These are phyloP conservation scores for Coranthus polyacanthus DNA, from an alignment of 2,797 vertebrate species.

Conservation along the genomic window DNA sequence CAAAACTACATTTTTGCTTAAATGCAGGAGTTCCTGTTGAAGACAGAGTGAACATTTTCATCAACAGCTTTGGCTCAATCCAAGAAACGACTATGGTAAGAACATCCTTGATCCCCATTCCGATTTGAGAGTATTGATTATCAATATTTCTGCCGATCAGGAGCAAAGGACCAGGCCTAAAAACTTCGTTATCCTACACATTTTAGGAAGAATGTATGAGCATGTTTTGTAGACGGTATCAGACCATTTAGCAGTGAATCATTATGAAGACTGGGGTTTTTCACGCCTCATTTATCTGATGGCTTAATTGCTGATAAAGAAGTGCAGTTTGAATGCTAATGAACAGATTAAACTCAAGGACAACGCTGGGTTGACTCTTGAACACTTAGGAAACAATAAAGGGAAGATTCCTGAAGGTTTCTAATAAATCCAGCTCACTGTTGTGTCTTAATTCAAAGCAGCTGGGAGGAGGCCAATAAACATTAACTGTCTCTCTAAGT, in stretches of 20 bases:
- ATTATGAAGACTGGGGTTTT: slow-evolving; percentile 50
- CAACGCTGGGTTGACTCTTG: slow-evolving; percentile 27
- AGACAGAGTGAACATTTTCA: slow-evolving; percentile 98
- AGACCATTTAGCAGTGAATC: slow-evolving; percentile 61
- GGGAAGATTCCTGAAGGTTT: slow-evolving; percentile 22
- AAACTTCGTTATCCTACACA: slow-evolving; percentile 15
- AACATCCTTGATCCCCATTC: slow-evolving; percentile 16
- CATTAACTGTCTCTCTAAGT: slow-evolving; percentile 8
- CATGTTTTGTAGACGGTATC: slow-evolving; percentile 33
- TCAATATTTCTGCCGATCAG: slow-evolving; percentile 50
- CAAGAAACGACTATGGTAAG: slow-evolving; percentile 99
- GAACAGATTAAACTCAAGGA: slow-evolving; percentile 70
- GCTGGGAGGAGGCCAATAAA: slow-evolving; percentile 32
- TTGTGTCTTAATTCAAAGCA: slow-evolving; percentile 35
- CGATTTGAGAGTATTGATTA: slow-evolving; percentile 28
- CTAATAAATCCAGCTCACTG: neutral
- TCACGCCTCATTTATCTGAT: slow-evolving; percentile 72
- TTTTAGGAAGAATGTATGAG: slow-evolving; percentile 24
- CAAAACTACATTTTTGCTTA: neutral
- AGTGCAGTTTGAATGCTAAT: slow-evolving; percentile 61
- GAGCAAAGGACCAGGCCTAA: neutral
- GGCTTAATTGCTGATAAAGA: slow-evolving; percentile 75
- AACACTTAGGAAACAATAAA: slow-evolving; percentile 45
- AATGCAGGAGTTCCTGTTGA: slow-evolving; percentile 94
- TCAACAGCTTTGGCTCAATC: slow-evolving; percentile 99